Conservation (phyloP, 2,797 vertebrate genomes). For the Vultur gryphus region DNA sequence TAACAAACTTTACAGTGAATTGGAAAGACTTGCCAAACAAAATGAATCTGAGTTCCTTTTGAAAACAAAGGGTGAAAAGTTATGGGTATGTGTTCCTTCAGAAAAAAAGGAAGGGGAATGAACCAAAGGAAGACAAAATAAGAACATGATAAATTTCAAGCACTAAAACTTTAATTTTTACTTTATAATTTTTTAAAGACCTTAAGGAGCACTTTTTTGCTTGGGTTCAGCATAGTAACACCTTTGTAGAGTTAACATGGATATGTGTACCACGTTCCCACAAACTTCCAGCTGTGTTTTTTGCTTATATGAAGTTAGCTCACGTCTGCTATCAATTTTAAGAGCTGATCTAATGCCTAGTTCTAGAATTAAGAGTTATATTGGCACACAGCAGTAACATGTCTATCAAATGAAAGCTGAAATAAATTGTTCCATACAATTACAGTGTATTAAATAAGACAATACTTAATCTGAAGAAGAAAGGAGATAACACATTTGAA, state of each 20-base stretch:
- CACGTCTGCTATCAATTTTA: background rate
- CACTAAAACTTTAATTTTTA: background rate
- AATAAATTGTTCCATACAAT: background rate
- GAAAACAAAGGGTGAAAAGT: background rate
- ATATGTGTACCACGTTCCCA: background rate
- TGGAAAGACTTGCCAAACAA: background rate
- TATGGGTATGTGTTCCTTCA: background rate
- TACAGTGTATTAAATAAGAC: background rate
- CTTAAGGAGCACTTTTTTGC: rapidly evolving
- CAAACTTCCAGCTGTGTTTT: background rate
- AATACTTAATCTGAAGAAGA: background rate
- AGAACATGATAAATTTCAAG: background rate
- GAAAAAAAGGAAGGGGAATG: background rate
- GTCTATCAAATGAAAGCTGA: background rate
- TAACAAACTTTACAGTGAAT: background rate
- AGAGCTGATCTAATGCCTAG: background rate
- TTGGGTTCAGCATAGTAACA: background rate
- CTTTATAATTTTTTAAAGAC: background rate
- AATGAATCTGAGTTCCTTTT: background rate
- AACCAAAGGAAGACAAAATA: background rate
- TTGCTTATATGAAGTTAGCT: background rate
- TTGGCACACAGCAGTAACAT: background rate
- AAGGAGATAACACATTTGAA: background rate
- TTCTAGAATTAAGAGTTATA: background rate
- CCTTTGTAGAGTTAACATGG: background rate